Evolutionary conservation across 2,797 vertebrate genomes (phyloP).

Genomic region (Molossus alvarezi): DNA sequence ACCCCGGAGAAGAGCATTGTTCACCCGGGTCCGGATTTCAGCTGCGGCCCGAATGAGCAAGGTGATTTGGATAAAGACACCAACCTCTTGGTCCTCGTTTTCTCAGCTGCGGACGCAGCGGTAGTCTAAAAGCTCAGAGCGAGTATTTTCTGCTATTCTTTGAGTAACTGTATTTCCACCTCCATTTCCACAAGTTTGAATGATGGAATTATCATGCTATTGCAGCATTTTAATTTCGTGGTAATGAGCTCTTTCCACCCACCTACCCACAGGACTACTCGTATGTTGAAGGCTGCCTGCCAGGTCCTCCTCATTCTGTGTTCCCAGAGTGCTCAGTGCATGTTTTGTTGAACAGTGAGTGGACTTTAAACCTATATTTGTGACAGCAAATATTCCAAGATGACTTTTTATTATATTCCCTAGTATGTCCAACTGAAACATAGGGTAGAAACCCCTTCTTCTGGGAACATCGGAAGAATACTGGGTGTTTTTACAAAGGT

Average conservation of each 20-base stretch:
- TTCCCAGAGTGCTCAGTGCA: background rate
- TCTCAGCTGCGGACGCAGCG: background rate
- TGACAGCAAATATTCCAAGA: background rate
- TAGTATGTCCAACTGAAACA: conserved; percentile 66
- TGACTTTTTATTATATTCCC: background rate
- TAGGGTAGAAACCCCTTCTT: conserved; percentile 72
- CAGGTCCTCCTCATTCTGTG: background rate
- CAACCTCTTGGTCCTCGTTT: background rate
- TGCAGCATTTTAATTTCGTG: background rate
- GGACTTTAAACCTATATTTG: background rate
- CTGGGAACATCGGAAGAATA: background rate
- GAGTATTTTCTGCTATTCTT: background rate
- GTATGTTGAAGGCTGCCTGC: accelerated
- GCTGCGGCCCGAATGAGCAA: background rate
- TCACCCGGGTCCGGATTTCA: background rate
- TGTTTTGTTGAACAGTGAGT: background rate
- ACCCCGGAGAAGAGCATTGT: background rate
- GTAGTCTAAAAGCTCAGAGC: background rate
- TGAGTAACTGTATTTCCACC: background rate
- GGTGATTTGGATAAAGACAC: background rate
- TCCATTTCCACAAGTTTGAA: background rate
- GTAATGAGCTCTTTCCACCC: background rate
- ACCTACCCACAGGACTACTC: too few species aligned
- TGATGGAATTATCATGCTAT: background rate
- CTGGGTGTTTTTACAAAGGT: conserved; percentile 42